These are phyloP conservation scores for Crotalus viridis DNA, from an alignment of 2,113 vertebrate genomes.

Conservation along the genomic window DNA sequence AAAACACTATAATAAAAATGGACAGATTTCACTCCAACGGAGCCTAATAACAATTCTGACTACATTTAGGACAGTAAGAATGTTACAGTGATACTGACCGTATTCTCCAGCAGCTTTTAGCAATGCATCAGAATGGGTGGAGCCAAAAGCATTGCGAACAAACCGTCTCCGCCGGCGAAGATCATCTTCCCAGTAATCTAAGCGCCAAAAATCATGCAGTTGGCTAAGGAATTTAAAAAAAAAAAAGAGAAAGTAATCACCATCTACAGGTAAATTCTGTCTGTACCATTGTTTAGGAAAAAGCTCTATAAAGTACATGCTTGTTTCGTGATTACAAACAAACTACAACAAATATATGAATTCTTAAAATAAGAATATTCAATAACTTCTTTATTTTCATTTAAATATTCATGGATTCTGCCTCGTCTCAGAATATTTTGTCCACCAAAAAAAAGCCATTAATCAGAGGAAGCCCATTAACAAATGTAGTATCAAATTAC, in stretches of 20 bases:
- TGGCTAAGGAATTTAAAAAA: slow-evolving; percentile 74
- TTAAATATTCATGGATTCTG: slow-evolving; percentile 51
- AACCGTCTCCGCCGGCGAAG: slow-evolving; percentile 91
- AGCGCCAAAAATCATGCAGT: slow-evolving; percentile 94
- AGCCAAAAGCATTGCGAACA: slow-evolving; percentile 93
- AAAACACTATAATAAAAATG: not conserved
- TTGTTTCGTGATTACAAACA: slow-evolving; percentile 31
- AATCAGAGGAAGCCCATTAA: slow-evolving; percentile 86
- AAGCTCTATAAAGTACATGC: slow-evolving; percentile 5
- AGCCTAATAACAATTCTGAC: slow-evolving; percentile 72
- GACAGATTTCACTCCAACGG: slow-evolving; percentile 20
- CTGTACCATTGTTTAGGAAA: not conserved
- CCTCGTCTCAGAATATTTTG: slow-evolving; percentile 58
- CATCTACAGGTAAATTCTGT: not conserved
- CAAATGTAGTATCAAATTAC: slow-evolving; percentile 92
- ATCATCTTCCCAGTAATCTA: slow-evolving; percentile 99
- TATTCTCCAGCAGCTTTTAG: slow-evolving; percentile 89
- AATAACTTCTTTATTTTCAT: slow-evolving; percentile 37
- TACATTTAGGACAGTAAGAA: slow-evolving; percentile 71
- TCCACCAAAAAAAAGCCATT: slow-evolving; percentile 74
- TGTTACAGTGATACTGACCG: slow-evolving; percentile 77
- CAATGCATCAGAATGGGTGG: slow-evolving; percentile 85
- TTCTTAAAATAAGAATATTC: slow-evolving; percentile 48
- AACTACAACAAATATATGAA: slow-evolving; percentile 43
- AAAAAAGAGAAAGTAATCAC: slow-evolving; percentile 34